phyloP scores from a whole-genome alignment of 2,888 invertebrate genomes.

The Melinaea marsaeus region DNA sequence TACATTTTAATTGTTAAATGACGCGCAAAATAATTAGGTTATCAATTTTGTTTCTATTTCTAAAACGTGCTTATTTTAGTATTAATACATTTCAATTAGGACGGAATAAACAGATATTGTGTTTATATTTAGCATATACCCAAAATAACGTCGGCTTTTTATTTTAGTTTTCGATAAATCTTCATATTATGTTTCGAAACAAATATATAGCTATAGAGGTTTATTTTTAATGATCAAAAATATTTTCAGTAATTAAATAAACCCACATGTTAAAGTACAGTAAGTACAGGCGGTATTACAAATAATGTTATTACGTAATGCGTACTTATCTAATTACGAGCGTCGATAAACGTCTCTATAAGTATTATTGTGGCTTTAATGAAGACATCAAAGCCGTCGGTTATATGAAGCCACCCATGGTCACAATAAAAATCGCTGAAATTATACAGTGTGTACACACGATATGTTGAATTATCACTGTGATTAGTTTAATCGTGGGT shows the following conservation, averaged over 20 bases:
- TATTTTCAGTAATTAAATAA: too few relatives aligned
- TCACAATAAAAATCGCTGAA: conserved; percentile 62
- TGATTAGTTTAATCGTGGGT: conserved; percentile 65
- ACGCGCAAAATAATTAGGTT: conserved; percentile 75
- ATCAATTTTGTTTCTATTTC: conserved; percentile 56
- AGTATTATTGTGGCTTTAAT: conserved; percentile 42
- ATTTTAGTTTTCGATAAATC: too few relatives aligned
- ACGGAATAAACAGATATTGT: too few relatives aligned
- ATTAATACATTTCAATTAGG: too few relatives aligned
- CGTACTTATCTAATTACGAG: conserved; percentile 24
- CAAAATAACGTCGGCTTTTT: too few relatives aligned
- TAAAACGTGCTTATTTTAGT: not conserved
- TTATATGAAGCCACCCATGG: conserved; percentile 56
- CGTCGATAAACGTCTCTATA: conserved; percentile 40
- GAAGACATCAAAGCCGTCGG: conserved; percentile 51
- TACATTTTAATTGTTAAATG: conserved; percentile 67
- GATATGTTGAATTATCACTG: conserved; percentile 57
- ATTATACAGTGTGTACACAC: conserved; percentile 60
- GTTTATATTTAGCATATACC: too few relatives aligned
- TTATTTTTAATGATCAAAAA: too few relatives aligned
- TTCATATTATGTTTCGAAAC: too few relatives aligned
- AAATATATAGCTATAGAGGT: too few relatives aligned
- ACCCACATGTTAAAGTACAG: too few relatives aligned
- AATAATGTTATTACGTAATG: conserved; percentile 23
- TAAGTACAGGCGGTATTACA: conserved; percentile 18